Percentiles rank a stretch among this genome's conserved stretches.
Evolutionary conservation across 2,113 vertebrate species (phyloP).

Genomic region (Thoracochromis brauschi): DNA sequence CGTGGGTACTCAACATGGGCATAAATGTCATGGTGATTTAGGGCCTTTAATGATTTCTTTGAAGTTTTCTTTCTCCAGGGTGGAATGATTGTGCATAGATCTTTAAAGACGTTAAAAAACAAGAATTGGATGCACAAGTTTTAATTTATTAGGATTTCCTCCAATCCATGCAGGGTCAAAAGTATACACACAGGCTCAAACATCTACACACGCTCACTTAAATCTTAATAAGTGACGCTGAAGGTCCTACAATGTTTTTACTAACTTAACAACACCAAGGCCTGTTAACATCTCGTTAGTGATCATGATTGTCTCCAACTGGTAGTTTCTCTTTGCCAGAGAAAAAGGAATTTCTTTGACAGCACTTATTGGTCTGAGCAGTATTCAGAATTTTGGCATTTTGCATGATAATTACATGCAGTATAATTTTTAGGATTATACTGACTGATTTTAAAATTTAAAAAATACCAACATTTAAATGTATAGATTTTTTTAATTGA

Average conservation of each 20-base stretch:
- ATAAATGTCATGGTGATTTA: background rate
- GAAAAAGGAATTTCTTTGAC: background rate
- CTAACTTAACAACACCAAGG: background rate
- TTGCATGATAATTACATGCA: background rate
- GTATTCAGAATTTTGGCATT: background rate
- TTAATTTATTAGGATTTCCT: background rate
- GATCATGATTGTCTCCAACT: background rate
- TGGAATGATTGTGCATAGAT: background rate
- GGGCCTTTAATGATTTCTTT: background rate
- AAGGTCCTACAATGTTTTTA: background rate
- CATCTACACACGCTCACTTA: background rate
- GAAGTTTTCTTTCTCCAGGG: background rate
- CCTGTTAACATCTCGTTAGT: background rate
- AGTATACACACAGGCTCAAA: background rate
- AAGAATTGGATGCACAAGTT: background rate
- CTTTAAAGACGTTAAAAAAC: background rate
- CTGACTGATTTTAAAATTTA: background rate
- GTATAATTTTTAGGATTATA: background rate
- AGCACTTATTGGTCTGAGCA: background rate
- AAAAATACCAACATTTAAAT: background rate
- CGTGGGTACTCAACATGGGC: accelerated
- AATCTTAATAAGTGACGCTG: background rate
- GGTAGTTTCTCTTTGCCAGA: background rate
- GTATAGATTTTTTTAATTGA: accelerated
- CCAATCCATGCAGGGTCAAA: background rate